Conservation (phyloP, 2,113 vertebrate species). For the Craseonycteris thonglongyai region DNA sequence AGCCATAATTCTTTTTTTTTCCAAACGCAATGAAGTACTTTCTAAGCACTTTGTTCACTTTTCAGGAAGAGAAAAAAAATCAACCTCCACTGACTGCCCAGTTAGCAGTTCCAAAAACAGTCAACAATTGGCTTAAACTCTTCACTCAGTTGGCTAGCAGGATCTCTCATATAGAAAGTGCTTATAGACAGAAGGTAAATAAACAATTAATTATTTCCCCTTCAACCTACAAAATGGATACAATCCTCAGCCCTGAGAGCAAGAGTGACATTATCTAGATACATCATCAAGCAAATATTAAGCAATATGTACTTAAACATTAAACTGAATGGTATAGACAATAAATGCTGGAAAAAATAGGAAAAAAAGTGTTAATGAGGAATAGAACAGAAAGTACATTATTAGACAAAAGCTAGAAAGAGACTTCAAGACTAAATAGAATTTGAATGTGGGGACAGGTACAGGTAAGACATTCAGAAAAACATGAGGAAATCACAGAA, state of each 20-base stretch:
- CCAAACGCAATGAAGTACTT: not conserved
- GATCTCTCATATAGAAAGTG: not conserved
- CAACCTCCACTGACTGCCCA: not conserved
- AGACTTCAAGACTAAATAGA: not conserved
- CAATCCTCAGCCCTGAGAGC: not conserved
- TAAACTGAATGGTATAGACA: not conserved
- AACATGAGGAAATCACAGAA: not conserved
- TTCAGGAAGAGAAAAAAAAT: not conserved
- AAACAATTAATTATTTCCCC: not conserved
- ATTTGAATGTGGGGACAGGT: not conserved
- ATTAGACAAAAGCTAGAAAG: not conserved
- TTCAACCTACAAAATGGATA: not conserved
- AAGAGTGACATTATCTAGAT: not conserved
- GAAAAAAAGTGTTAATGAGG: not conserved
- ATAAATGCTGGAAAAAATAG: not conserved
- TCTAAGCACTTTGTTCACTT: not conserved
- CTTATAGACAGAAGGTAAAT: not conserved
- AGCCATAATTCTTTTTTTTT: not conserved
- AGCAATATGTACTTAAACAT: not conserved
- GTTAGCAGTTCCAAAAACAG: not conserved
- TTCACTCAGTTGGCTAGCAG: not conserved
- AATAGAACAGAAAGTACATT: not conserved
- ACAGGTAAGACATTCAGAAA: not conserved
- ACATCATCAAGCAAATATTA: not conserved
- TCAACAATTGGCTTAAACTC: not conserved